Evolutionary conservation across 2,113 vertebrate genomes (phyloP), one percentile per base, ranked within the genome.

Genomic region (Lampris megalopsis): DNA sequence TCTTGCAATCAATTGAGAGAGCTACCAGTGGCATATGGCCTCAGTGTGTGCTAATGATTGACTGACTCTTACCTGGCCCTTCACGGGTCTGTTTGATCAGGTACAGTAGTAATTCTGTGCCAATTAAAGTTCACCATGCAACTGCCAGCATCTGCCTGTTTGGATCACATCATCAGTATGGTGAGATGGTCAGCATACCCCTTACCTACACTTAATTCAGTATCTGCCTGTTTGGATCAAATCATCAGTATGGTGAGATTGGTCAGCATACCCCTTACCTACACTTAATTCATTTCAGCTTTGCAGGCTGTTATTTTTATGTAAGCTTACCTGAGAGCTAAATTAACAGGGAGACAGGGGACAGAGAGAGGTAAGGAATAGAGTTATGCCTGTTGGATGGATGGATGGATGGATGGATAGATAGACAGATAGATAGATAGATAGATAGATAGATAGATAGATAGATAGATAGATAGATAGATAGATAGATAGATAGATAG

Each of bases 21-120:
- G 70, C 83, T 81, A 62, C 82, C 43, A 73, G 68, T 79, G 70
- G 68, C 88, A 47, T 84, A 84, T 80, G 82, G 84, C 82, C 83
- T 85, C 78, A 66, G 81, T 43, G 63, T 68, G 81, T 83, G 83
- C 88, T 92, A 93, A 94, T 91, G 92, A 94, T 91, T 91, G 91
- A 86, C 87, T 78, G 43, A 84, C 81, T 79, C 86, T 88, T 90
- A 90, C 91, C 72, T 24, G 80, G 86, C 85, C 80, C 87, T 86
- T 88, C 75, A 79, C 73, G 59, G 81, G 69, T 62, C 83, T 53
- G 71, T 92, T 93, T 94, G 93, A 94, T 94, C 91, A 91, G 88
- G 80, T 77, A 67, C 79, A 68, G 79, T 52, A 81, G 71, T 71
- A 78, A 88, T 82, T 68, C 60, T 52, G 75, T 49, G 71, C 71